These are phyloP conservation scores for Rachycentron canadum DNA, from an alignment of 2,797 vertebrate genomes.

Conservation along the genomic window DNA sequence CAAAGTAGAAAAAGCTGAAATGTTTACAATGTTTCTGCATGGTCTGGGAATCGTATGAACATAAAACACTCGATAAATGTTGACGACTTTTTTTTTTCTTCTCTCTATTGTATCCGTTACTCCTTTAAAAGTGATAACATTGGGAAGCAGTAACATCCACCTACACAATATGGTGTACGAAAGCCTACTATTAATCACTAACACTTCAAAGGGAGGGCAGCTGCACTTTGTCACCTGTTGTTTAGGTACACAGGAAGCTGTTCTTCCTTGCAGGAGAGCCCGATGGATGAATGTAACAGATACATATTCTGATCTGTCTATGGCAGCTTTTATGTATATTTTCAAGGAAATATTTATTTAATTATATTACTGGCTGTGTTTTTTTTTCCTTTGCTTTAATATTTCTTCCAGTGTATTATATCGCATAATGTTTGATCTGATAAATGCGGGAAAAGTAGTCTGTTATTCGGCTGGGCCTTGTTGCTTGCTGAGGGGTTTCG, in stretches of 20 bases:
- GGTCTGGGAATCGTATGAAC: conserved; percentile 59
- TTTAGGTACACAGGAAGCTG: conserved; percentile 70
- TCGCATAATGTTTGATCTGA: conserved; percentile 78
- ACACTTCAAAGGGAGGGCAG: conserved; percentile 53
- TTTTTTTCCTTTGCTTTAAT: conserved; percentile 70
- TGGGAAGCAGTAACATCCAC: conserved; percentile 38
- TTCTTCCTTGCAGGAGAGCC: conserved; percentile 71
- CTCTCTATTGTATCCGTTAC: conserved; percentile 41
- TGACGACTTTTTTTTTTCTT: conserved; percentile 19
- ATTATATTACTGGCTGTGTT: conserved; percentile 70
- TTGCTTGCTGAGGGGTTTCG: conserved; percentile 77
- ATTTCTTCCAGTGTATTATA: conserved; percentile 81
- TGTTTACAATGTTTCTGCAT: conserved; percentile 83
- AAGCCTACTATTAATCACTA: conserved; percentile 47
- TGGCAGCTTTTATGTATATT: conserved; percentile 85
- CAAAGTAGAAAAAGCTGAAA: conserved; percentile 81
- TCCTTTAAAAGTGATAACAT: conserved; percentile 45
- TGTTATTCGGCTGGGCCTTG: conserved; percentile 73
- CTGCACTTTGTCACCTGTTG: conserved; percentile 64
- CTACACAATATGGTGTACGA: conserved; percentile 34
- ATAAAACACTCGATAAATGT: conserved; percentile 44
- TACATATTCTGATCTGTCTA: conserved; percentile 82
- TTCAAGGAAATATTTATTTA: conserved; percentile 77
- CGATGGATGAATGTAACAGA: conserved; percentile 89
- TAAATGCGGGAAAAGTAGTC: conserved; percentile 72